phyloP scores from a whole-genome alignment of 1,140 invertebrate species.

The Atta cephalotes region DNA sequence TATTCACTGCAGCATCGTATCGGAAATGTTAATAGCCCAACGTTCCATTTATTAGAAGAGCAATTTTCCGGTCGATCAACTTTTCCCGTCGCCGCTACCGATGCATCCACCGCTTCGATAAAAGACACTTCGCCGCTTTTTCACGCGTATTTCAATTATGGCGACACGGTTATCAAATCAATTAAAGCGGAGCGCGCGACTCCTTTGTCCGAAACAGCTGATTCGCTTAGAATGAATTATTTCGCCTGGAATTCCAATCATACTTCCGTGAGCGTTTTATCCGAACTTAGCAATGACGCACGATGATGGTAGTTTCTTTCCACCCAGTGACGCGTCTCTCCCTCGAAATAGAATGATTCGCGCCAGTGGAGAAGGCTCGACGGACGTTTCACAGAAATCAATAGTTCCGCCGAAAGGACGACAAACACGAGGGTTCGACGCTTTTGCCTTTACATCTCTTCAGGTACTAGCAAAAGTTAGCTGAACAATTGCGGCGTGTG shows the following conservation, averaged over 20 bases:
- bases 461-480: conserved; percentile 57
- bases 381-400: conserved; percentile 77
- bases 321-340: conserved; percentile 45
- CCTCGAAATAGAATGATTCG: conserved; percentile 73
- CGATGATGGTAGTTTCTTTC: conserved; percentile 68
- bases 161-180: conserved; percentile 66
- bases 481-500: conserved; percentile 62
- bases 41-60: conserved; percentile 42
- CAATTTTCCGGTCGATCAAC: conserved; percentile 66
- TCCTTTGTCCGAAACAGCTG: conserved; percentile 75
- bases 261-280: conserved; percentile 21
- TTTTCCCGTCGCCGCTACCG: conserved; percentile 24
- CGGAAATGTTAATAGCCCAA: conserved; percentile 42
- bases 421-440: conserved; percentile 66
- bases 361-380: conserved; percentile 65
- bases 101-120: conserved; percentile 27
- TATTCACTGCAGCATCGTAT: conserved; percentile 30
- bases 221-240: conserved; percentile 70
- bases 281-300: conserved; percentile 40
- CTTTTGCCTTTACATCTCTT: conserved; percentile 55
- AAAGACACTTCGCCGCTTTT: conserved; percentile 62
- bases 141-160: conserved; percentile 55
- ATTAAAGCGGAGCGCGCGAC: conserved; percentile 65
- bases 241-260: conserved; percentile 62
- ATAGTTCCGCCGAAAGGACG: conserved; percentile 74